Conservation (phyloP, 2,797 vertebrate genomes). For the Eulemur rubriventer region DNA sequence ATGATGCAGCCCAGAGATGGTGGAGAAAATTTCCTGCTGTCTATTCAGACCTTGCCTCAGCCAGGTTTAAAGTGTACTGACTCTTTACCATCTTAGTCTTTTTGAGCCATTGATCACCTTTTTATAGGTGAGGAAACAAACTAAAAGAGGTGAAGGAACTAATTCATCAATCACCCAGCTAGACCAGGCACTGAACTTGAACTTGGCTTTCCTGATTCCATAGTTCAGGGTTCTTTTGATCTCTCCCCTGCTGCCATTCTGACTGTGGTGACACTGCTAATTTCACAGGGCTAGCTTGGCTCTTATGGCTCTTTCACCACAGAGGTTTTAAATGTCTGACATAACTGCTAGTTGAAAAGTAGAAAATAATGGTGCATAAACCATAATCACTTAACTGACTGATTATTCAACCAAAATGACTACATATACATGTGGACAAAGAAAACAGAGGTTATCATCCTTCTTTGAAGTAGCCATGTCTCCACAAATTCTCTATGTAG, state of each 20-base stretch:
- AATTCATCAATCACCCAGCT: neutral
- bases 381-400: neutral
- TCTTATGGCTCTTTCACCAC: neutral
- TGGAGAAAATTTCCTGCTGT: neutral
- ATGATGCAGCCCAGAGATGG: neutral
- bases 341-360: conserved; percentile 10
- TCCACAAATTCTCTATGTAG: neutral
- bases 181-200: neutral
- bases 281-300: neutral
- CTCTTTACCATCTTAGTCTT: neutral
- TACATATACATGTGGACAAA: neutral
- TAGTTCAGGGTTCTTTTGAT: conserved; percentile 14
- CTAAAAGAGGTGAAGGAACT: neutral
- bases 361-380: conserved; percentile 25
- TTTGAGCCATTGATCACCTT: neutral
- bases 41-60: neutral
- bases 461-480: conserved; percentile 14
- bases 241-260: neutral
- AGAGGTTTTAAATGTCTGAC: conserved; percentile 3
- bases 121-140: neutral
- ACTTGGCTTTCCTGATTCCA: neutral
- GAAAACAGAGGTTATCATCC: neutral
- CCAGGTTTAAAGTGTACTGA: neutral
- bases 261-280: neutral
- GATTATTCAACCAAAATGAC: conserved; percentile 11